These are phyloP conservation scores for Melieria picta DNA, from an alignment of 2,888 invertebrate genomes.

Conservation along the genomic window DNA sequence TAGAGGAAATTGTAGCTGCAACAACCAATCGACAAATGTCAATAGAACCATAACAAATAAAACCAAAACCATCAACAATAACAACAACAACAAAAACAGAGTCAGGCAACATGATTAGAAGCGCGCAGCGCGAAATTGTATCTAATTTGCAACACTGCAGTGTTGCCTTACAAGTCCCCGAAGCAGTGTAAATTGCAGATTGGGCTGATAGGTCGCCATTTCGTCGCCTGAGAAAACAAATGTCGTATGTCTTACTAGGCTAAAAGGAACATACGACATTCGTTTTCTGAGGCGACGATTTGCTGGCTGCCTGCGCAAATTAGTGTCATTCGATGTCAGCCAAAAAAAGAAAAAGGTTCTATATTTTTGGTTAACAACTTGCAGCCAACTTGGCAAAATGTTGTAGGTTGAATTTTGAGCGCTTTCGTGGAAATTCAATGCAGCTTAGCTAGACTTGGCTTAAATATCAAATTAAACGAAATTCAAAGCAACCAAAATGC, in stretches of 20 bases:
- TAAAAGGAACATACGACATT: too few relatives aligned
- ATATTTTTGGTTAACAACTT: background rate
- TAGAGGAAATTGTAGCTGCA: conserved; percentile 9
- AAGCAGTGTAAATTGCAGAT: background rate
- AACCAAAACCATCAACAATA: too few relatives aligned
- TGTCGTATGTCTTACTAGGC: too few relatives aligned
- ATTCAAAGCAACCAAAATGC: background rate
- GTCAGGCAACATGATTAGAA: too few relatives aligned
- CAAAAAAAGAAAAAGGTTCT: background rate
- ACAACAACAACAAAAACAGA: too few relatives aligned
- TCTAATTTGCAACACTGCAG: background rate
- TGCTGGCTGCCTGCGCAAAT: too few relatives aligned
- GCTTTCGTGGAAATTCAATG: conserved; percentile 17
- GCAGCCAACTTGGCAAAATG: conserved; percentile 3
- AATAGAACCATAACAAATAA: too few relatives aligned
- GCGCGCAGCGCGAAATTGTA: too few relatives aligned
- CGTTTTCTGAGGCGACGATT: too few relatives aligned
- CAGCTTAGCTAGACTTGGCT: conserved; percentile 21
- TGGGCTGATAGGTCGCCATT: too few relatives aligned
- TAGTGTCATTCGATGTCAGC: background rate
- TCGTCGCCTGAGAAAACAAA: too few relatives aligned
- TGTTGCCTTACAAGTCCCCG: background rate
- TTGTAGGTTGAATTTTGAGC: background rate
- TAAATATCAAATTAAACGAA: conserved; percentile 16
- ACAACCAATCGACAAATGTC: too few relatives aligned